Conservation (phyloP, 2,888 invertebrate species). For the Polymixis flavicincta region DNA sequence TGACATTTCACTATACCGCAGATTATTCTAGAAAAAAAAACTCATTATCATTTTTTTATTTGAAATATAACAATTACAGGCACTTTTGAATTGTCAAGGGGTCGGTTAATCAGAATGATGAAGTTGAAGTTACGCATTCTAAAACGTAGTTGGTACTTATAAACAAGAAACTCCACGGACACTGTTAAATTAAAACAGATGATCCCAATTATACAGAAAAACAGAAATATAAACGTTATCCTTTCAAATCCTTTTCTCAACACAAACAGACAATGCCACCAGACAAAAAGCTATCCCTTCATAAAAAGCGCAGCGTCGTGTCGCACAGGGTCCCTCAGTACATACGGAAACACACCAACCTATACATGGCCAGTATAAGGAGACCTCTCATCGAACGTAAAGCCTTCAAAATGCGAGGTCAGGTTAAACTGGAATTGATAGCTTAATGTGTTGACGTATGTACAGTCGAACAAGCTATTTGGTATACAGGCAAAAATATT, state of each 20-base stretch:
- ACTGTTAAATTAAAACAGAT: too few species aligned
- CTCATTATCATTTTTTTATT: too few species aligned
- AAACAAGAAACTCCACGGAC: too few species aligned
- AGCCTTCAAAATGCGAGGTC: neutral
- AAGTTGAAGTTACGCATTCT: too few species aligned
- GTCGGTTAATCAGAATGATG: too few species aligned
- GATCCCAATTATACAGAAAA: neutral
- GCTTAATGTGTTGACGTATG: neutral
- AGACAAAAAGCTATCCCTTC: constrained; percentile 45
- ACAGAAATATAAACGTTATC: neutral
- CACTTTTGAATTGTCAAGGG: too few species aligned
- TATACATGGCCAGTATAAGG: neutral
- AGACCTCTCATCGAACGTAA: neutral
- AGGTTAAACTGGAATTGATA: neutral
- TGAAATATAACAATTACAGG: too few species aligned
- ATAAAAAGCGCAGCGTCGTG: constrained; percentile 54
- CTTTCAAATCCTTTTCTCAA: constrained; percentile 10
- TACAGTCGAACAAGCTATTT: constrained; percentile 14
- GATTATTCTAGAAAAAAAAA: too few species aligned
- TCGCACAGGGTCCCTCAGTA: constrained; percentile 3
- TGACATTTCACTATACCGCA: too few species aligned
- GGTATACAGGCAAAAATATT: neutral
- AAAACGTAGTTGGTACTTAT: too few species aligned
- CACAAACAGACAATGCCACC: constrained; percentile 11
- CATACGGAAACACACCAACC: neutral